phyloP scores from a whole-genome alignment of 2,797 vertebrate species.

The Pelochelys cantorii region DNA sequence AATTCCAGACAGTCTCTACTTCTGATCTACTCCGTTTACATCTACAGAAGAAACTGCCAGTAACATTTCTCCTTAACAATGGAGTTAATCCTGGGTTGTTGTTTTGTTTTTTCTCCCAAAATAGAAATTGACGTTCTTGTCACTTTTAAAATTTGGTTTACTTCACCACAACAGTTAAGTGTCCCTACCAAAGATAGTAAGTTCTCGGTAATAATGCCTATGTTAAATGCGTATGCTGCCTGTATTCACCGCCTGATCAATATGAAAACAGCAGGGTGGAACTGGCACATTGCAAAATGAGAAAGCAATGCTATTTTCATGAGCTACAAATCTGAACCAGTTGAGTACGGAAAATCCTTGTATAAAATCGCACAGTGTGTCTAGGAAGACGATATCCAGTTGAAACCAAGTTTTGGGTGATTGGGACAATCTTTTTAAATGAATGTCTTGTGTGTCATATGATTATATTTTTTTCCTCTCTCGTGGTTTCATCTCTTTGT shows the following conservation, averaged over 20 bases:
- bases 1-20: neutral
- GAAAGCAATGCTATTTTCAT: neutral
- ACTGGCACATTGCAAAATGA: neutral
- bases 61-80: neutral
- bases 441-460: constrained; percentile 9
- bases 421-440: constrained; percentile 63
- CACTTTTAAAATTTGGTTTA: neutral
- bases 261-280: constrained; percentile 26
- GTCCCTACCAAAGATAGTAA: constrained; percentile 63
- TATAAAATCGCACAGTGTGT: neutral
- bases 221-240: constrained; percentile 63
- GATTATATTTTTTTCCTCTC: constrained; percentile 17
- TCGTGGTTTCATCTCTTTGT: constrained; percentile 50
- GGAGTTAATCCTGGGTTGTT: neutral
- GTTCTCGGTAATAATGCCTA: neutral
- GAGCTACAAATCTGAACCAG: constrained; percentile 32
- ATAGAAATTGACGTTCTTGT: neutral
- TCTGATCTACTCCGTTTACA: neutral
- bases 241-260: constrained; percentile 54
- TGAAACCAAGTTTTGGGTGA: constrained; percentile 2
- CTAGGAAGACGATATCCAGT: neutral
- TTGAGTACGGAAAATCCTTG: neutral
- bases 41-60: constrained; percentile 22
- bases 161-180: neutral
- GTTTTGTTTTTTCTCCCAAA: constrained; percentile 63